These are phyloP conservation scores for Melanogrammus aeglefinus DNA, from an alignment of 2,797 vertebrate genomes.

Conservation along the genomic window DNA sequence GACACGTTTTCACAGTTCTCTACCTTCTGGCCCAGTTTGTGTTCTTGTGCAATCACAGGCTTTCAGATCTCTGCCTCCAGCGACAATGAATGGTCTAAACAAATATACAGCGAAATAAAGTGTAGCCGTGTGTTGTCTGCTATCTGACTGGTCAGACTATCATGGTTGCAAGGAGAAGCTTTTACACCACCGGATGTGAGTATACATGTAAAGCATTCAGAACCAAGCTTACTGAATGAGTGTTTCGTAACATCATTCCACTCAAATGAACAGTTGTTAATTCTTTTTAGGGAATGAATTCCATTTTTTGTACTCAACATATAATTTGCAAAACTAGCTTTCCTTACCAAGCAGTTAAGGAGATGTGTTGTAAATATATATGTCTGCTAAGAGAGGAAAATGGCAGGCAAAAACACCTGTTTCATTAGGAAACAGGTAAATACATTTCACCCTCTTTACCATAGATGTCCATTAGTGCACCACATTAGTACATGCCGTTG, in stretches of 20 bases:
- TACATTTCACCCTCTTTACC: background rate
- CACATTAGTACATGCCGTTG: background rate
- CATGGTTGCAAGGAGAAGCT: background rate
- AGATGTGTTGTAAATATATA: background rate
- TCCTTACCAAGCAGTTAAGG: background rate
- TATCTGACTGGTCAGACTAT: background rate
- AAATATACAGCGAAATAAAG: no score
- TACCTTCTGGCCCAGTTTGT: no score
- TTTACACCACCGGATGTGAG: background rate
- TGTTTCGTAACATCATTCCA: no score
- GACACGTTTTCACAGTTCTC: no score
- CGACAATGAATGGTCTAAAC: no score
- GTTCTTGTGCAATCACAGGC: no score
- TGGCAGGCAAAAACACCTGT: background rate
- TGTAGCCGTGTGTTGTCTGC: no score
- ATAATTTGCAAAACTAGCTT: background rate
- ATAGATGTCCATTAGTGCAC: background rate
- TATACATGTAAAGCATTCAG: background rate
- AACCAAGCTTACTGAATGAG: background rate
- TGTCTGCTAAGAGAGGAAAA: background rate
- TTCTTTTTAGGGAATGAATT: background rate
- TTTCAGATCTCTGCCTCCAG: no score
- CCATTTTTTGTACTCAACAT: background rate
- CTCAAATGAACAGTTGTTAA: background rate
- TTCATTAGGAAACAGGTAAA: background rate